Evolutionary conservation across 2,888 invertebrate genomes (phyloP), one percentile per base, ranked within the genome.

Genomic region (Pseudococcus viburni): DNA sequence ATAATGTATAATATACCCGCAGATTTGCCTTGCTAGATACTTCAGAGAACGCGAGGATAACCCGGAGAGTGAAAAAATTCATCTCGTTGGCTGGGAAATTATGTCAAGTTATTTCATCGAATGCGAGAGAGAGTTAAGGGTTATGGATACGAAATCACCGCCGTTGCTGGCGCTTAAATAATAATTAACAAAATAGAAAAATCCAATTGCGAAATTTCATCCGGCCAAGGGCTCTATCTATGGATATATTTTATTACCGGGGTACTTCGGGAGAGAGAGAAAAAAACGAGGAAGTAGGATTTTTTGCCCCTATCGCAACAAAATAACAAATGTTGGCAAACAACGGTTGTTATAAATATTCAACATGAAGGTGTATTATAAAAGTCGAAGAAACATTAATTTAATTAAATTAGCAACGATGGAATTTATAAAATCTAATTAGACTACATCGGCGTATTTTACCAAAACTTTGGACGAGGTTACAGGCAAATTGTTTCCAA

Each of bases 341-440:
- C 80, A 83, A 83, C 77, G 42, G 80, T 46, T 22, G 80, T 33
- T 85, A 64, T 59, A 64, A 85, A 55, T 59, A 85, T 59, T 85
- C 64, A 85, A 85, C 85, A 55, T 64, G 39, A 85, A 64, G 64
- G 85, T 64, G 64, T 64, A 64, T 64, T 59, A 59, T 55, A 85
- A 85, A 85, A 85, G 59, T 85, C 85, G 85, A 85, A 85, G 85
- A 85, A 85, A 85, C 85, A 64, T 85, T 85, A 85, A 85, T 85
- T 85, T 59, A 85, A 85, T 85, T 85, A 85, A 64, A 59, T 59
- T 55, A 85, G 59, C 85, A 55, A 85, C 85, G 85, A 55, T 85
- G 85, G 59, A 85, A 85, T 85, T 85, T 64, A 64, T 59, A 85
- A 85, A 85, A 59, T 85, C 85, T 85, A 85, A 85, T 85, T 85